A percentile compares a stretch with the other conserved stretches of the same genome.
Conservation (phyloP, 1,140 invertebrate genomes). For the Cotesia glomerata region DNA sequence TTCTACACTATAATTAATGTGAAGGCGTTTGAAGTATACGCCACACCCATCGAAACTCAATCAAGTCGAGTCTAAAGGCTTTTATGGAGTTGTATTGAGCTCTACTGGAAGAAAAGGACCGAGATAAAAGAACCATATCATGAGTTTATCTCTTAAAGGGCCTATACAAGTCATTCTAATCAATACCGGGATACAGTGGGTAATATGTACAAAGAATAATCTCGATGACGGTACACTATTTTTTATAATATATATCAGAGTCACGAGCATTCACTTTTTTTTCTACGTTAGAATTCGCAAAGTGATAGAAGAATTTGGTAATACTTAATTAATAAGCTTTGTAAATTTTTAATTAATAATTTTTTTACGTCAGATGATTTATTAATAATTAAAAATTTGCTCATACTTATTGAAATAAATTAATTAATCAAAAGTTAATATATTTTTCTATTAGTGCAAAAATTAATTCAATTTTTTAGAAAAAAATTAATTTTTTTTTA, state of each 20-base stretch:
- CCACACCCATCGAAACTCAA: conserved; percentile 41
- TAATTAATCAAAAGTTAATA: no score
- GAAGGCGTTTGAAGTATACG: conserved; percentile 35
- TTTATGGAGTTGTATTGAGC: conserved; percentile 10
- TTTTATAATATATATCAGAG: not conserved
- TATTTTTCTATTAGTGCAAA: no score
- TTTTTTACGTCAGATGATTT: no score
- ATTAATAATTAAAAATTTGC: no score
- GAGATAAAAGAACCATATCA: conserved; percentile 13
- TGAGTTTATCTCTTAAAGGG: conserved; percentile 36
- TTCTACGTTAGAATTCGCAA: no score
- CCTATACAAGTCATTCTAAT: conserved; percentile 38
- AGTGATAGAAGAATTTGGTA: no score
- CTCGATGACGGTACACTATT: no score
- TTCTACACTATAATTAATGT: conserved; percentile 35
- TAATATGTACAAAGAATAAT: not conserved
- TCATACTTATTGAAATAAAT: no score
- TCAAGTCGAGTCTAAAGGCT: conserved; percentile 30
- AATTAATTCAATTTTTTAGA: no score
- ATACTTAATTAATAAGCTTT: no score
- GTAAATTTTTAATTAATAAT: no score
- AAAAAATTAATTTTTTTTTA: no score
- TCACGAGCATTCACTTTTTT: not conserved
- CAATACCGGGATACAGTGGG: conserved; percentile 25
- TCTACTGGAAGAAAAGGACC: not conserved